Base-by-base conservation (phyloP, 2,113 vertebrate genomes). In the Osmerus eperlanus region DNA sequence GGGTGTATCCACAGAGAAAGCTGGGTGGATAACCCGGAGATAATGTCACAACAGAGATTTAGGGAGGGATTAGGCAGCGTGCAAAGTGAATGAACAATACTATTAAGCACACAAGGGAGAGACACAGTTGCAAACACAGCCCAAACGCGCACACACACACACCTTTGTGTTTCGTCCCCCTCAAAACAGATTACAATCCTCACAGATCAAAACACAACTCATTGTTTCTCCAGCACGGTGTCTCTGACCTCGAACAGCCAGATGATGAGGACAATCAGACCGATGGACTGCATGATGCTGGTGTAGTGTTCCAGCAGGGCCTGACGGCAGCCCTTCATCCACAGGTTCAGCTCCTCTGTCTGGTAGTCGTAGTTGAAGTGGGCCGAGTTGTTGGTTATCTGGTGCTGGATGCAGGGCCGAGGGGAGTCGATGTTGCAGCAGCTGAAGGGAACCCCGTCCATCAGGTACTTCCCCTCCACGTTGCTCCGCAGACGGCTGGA, bases 381-480 rank as follows among this genome's bases (percentile, higher is more conserved):
- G 68, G 95, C 95, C 0, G 92, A 92, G 89, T 92, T 94, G 91
- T 96, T 95, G 29, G 89, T 93, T 78, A 96, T 86, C 73, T 94
- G 92, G 76, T 91, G 89, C 83, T 96, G 95, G 81, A 95, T 95
- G 70, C 95, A 96, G 67, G 94, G 94, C 68, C 94, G 89, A 0
- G 95, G 94, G 0, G 94, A 95, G 86, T 87, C 90, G 2, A 87
- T 79, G 76, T 95, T 96, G 80, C 95, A 96, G 89, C 94, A 96
- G 88, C 95, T 96, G 89, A 95, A 96, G 59, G 95, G 95, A 0
- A 95, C 94, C 0, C 91, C 91, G 1, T 94, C 92, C 85, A 93
- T 81, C 84, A 96, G 80, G 83, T 91, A 96, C 82, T 90, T 95
- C 0, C 94, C 93, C 23, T 93, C 92, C 13, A 96, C 80, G 0